A percentile compares a stretch with the other conserved stretches of the same genome.
Conservation (phyloP, 2,888 invertebrate species). For the Mythimna ferrago region DNA sequence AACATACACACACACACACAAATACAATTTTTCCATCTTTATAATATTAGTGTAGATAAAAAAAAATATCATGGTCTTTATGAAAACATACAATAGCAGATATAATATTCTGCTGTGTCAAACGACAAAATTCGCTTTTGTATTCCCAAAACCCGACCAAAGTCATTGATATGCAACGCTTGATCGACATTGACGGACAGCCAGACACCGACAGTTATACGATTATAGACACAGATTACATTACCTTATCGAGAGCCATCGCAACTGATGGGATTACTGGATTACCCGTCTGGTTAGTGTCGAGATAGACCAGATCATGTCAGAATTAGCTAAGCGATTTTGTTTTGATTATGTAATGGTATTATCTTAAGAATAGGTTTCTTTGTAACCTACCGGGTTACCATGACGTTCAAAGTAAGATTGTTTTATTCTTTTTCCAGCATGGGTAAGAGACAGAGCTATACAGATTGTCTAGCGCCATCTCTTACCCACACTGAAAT, state of each 20-base stretch:
- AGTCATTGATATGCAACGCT: constrained; percentile 36
- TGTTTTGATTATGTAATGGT: neutral
- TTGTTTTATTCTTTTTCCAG: too few relatives aligned
- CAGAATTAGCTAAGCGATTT: constrained; percentile 14
- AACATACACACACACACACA: too few relatives aligned
- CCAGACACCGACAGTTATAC: constrained; percentile 16
- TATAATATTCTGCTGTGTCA: too few relatives aligned
- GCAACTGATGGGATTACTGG: constrained; percentile 34
- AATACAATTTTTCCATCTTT: too few relatives aligned
- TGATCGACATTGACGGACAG: constrained; percentile 42
- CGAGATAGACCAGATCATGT: constrained; percentile 21
- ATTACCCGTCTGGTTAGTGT: constrained; percentile 40
- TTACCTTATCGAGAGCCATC: constrained; percentile 55
- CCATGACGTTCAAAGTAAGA: too few relatives aligned
- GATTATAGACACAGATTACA: constrained; percentile 48
- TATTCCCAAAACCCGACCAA: constrained; percentile 7
- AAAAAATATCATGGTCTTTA: neutral
- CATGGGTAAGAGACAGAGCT: too few relatives aligned
- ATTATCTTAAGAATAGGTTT: neutral
- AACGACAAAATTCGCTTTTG: neutral
- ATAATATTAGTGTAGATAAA: too few relatives aligned
- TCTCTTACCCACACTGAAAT: too few relatives aligned
- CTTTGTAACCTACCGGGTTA: too few relatives aligned
- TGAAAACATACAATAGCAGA: neutral
- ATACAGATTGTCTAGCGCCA: too few relatives aligned